Base-by-base conservation (phyloP, 2,888 invertebrate species). In the Saturnia pavonia region DNA sequence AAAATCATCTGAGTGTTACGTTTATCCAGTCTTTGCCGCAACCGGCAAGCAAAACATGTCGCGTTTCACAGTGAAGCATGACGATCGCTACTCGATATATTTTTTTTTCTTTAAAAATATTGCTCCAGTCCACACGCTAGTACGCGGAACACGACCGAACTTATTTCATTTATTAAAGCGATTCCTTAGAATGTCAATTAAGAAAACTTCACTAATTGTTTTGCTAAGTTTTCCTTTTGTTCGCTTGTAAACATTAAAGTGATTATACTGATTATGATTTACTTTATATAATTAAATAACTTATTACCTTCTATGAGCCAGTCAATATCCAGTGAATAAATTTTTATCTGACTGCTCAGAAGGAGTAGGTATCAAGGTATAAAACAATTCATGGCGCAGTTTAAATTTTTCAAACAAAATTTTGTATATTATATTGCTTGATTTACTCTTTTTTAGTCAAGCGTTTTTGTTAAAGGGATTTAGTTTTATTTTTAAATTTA, bases 101-200 rank as follows among this genome's bases (percentile, higher is more conserved):
- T 65, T 54, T 67, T 67, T 66, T 67, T 67, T 42, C 45, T n/a
- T n/a, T n/a, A n/a, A n/a, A n/a, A 67, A 57, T 57, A 70, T 51
- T 70, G 57, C 54, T 25, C 42, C 19, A 66, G 54, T 57, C n/a
- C 27, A 40, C 60, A 70, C 27, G 25, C 11, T 14, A 42, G 67
- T 40, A 65, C 63, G 63, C 68, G 71, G 68, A 68, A 71, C 43
- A 70, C 67, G 60, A 48, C 16, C 9, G 22, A 67, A 70, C 45
- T 48, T 65, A 63, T 68, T 65, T 65, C 34, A 40, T 65, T 63
- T 68, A 70, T 70, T 51, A 67, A 43, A 63, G 51, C 43, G 60
- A 54, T 60, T 63, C 45, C 45, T 70, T 67, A 60, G 67, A 68
- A 70, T 48, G 22, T 60, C 70, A 68, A 70, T 70, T 68, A 70